Evolutionary conservation across 1,140 invertebrate genomes (phyloP).

Genomic region (Eupristina koningsbergeri): DNA sequence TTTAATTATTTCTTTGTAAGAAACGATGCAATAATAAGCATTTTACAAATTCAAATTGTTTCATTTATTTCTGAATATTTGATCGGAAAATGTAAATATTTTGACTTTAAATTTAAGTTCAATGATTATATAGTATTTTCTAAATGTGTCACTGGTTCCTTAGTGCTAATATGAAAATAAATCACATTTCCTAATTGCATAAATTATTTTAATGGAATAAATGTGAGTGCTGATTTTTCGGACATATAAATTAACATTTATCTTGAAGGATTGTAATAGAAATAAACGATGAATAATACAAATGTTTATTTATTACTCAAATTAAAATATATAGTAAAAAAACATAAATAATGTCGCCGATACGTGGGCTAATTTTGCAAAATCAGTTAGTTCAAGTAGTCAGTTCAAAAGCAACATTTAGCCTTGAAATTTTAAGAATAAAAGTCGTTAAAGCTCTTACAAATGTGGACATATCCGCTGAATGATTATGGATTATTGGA

Average conservation of each 20-base stretch:
- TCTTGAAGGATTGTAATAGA: neutral
- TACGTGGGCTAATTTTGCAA: neutral
- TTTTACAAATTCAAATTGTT: no score
- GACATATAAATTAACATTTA: neutral
- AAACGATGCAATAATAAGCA: no score
- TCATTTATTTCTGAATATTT: neutral
- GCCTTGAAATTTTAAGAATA: neutral
- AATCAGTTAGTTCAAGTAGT: neutral
- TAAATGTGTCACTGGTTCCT: neutral
- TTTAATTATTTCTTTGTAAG: no score
- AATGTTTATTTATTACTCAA: neutral
- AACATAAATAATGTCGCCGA: neutral
- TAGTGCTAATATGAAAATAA: neutral
- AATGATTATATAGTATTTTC: neutral
- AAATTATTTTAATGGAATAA: neutral
- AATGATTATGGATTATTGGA: neutral
- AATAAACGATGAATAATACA: neutral
- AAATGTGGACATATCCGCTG: neutral
- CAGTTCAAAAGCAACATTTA: neutral
- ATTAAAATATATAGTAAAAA: neutral
- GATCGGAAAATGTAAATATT: neutral
- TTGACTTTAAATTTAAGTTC: neutral
- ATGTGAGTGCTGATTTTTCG: neutral
- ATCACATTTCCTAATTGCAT: neutral
- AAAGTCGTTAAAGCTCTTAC: neutral